Evolutionary conservation across 1,140 invertebrate genomes (phyloP).

Genomic region (Lordiphosa mommai): DNA sequence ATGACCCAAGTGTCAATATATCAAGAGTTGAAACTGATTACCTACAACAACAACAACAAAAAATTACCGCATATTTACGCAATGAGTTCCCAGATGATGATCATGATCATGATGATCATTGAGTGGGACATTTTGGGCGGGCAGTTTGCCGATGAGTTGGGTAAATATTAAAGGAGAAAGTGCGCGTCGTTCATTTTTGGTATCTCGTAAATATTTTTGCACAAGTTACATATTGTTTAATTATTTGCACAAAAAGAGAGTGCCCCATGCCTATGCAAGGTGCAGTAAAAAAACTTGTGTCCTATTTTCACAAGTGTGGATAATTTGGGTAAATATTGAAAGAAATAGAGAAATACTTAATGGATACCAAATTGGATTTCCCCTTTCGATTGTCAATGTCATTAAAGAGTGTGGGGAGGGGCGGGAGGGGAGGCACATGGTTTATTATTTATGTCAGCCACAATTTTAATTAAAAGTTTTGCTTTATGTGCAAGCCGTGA

Average conservation of each 20-base stretch:
- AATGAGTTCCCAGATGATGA: constrained; percentile 42
- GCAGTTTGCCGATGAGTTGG: constrained; percentile 52
- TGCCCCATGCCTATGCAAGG: constrained; percentile 18
- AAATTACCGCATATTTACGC: constrained; percentile 55
- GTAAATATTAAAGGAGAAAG: constrained; percentile 59
- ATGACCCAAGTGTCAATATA: constrained; percentile 37
- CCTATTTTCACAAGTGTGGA: constrained; percentile 47
- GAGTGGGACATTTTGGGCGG: constrained; percentile 22
- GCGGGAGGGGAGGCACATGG: too few relatives aligned
- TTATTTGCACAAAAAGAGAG: constrained; percentile 54
- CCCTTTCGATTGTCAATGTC: constrained; percentile 36
- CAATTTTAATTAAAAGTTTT: constrained; percentile 42
- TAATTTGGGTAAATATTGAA: constrained; percentile 48
- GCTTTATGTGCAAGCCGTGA: constrained; percentile 42
- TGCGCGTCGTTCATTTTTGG: constrained; percentile 10
- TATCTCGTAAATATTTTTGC: constrained; percentile 48
- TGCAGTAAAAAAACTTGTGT: constrained; percentile 29
- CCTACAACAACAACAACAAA: constrained; percentile 2
- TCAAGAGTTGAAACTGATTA: constrained; percentile 21
- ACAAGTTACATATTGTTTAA: constrained; percentile 55
- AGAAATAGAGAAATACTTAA: constrained; percentile 23
- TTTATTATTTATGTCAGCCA: constrained; percentile 44
- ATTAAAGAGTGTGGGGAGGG: constrained; percentile 22
- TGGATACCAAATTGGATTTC: constrained; percentile 36
- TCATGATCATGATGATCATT: constrained; percentile 12